These are phyloP conservation scores for Epinotia nisella DNA, from an alignment of 2,888 invertebrate genomes.

Conservation along the genomic window DNA sequence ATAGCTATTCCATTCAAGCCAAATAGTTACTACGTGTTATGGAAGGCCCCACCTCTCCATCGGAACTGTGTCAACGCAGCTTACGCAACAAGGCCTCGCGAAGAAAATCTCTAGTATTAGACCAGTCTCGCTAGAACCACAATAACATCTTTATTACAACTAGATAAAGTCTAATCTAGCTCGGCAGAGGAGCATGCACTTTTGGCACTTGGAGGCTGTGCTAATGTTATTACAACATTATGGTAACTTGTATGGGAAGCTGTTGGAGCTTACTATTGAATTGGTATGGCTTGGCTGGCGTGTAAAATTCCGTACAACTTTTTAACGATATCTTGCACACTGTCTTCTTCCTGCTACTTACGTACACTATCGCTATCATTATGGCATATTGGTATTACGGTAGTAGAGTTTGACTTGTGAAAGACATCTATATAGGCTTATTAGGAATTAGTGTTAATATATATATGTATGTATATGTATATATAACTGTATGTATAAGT, in stretches of 20 bases:
- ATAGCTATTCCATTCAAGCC: constrained; percentile 18
- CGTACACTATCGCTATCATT: neutral
- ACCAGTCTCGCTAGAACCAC: constrained; percentile 17
- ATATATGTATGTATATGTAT: too few relatives aligned
- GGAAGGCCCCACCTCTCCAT: constrained; percentile 38
- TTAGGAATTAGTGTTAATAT: too few relatives aligned
- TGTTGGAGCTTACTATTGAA: constrained; percentile 39
- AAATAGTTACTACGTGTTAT: constrained; percentile 26
- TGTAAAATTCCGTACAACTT: constrained; percentile 17
- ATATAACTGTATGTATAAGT: too few relatives aligned
- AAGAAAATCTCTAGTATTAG: constrained; percentile 63
- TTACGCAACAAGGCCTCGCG: constrained; percentile 79
- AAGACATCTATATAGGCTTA: neutral
- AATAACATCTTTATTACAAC: constrained; percentile 8
- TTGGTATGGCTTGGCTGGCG: constrained; percentile 10
- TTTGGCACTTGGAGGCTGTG: constrained; percentile 45
- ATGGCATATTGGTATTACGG: neutral
- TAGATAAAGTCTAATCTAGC: constrained; percentile 22
- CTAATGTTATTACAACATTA: constrained; percentile 59
- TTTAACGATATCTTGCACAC: constrained; percentile 2
- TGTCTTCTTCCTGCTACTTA: neutral
- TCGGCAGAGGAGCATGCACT: constrained; percentile 38
- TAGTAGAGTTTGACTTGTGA: neutral
- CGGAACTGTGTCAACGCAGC: constrained; percentile 76
- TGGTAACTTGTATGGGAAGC: constrained; percentile 50